Conservation (phyloP, 2,888 invertebrate species). For the Panopea generosa region DNA sequence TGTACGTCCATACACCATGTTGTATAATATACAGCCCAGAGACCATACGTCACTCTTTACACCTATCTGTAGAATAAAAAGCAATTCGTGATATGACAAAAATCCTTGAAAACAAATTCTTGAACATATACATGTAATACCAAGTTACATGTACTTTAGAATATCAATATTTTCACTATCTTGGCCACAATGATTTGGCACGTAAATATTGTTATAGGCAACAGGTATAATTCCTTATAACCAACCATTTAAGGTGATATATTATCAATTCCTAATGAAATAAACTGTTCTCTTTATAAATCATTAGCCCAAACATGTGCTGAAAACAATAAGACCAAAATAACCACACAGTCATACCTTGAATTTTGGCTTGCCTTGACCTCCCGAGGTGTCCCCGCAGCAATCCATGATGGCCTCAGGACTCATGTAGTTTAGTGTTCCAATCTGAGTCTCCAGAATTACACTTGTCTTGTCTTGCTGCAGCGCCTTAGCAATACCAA, state of each 20-base stretch:
- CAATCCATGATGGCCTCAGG: slow-evolving; percentile 90
- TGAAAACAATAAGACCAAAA: not conserved
- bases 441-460: slow-evolving; percentile 90
- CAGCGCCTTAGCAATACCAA: slow-evolving; percentile 95
- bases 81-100: too few species aligned
- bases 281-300: too few species aligned
- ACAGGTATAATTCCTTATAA: too few species aligned
- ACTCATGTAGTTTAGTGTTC: slow-evolving; percentile 98
- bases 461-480: slow-evolving; percentile 95
- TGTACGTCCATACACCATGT: slow-evolving; percentile 94
- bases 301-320: too few species aligned
- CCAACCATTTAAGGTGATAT: too few species aligned
- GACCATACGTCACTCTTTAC: slow-evolving; percentile 99
- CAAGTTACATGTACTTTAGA: too few species aligned
- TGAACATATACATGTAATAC: too few species aligned
- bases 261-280: too few species aligned
- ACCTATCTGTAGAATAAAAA: slow-evolving; percentile 89
- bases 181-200: too few species aligned
- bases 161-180: too few species aligned
- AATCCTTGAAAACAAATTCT: too few species aligned
- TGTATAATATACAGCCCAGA: slow-evolving; percentile 97
- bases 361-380: slow-evolving; percentile 72
- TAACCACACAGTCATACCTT: slow-evolving; percentile 75
- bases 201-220: too few species aligned
- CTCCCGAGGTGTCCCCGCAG: slow-evolving; percentile 59